phyloP scores from a whole-genome alignment of 2,888 invertebrate genomes.

The Drosophila nigricruria region DNA sequence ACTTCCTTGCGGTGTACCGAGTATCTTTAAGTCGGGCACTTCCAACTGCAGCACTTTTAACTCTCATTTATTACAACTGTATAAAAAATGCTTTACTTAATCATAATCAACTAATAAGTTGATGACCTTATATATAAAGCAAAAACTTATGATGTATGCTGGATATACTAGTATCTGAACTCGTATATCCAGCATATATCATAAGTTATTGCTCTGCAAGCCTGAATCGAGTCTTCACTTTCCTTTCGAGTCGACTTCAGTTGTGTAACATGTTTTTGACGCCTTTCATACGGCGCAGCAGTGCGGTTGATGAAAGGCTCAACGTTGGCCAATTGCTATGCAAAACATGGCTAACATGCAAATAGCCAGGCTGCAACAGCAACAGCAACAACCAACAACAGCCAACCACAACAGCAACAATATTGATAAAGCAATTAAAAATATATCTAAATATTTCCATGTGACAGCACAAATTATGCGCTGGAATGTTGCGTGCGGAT shows the following conservation, averaged over 20 bases:
- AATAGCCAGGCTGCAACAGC: conserved; percentile 25
- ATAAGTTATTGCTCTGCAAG: background rate
- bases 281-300: conserved; percentile 56
- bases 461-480: conserved; percentile 70
- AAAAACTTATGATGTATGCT: background rate
- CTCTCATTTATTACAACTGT: background rate
- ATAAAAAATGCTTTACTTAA: background rate
- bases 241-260: conserved; percentile 40
- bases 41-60: background rate
- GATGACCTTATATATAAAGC: background rate
- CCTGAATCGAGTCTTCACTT: conserved; percentile 27
- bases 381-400: background rate
- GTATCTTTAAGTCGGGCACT: background rate
- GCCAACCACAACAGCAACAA: conserved; percentile 32
- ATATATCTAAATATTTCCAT: conserved; percentile 69
- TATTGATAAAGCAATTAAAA: conserved; percentile 82
- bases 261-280: conserved; percentile 66
- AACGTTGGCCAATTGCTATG: conserved; percentile 70
- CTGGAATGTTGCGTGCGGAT: conserved; percentile 60
- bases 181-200: background rate
- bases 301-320: conserved; percentile 52
- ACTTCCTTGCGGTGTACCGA: background rate
- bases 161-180: background rate
- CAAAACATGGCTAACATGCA: conserved; percentile 66
- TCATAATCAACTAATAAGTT: background rate